phyloP scores from a whole-genome alignment of 64 coral and sea anemone genomes.

The Stichodactyla helianthus region DNA sequence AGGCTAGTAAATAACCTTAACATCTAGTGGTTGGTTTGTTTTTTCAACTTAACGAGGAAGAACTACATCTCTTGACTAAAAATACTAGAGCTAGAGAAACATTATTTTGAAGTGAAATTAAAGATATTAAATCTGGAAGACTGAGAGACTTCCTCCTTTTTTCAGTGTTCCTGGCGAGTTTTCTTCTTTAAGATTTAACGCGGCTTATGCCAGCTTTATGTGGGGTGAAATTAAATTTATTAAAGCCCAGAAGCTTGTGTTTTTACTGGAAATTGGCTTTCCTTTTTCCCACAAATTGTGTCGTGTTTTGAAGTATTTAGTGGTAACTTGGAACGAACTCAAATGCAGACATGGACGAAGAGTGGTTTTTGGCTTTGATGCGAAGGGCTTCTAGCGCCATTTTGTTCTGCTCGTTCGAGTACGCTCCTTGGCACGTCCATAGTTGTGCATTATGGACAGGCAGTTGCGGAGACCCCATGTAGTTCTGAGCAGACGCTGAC shows the following conservation, averaged over 20 bases:
- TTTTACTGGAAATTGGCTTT: not conserved
- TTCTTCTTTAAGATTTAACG: not conserved
- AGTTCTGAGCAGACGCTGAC: constrained; percentile 70
- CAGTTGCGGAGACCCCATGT: constrained; percentile 86
- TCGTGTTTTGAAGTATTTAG: not conserved
- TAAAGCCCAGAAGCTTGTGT: too few relatives aligned
- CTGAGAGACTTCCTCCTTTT: too few relatives aligned
- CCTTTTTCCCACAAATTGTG: not conserved
- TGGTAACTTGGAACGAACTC: constrained; percentile 88
- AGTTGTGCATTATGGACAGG: constrained; percentile 79
- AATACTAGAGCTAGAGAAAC: too few relatives aligned
- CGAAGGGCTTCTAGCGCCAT: constrained; percentile 89
- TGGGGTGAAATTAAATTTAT: too few relatives aligned
- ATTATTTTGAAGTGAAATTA: not conserved
- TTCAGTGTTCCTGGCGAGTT: not conserved
- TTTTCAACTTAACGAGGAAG: not conserved
- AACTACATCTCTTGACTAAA: not conserved
- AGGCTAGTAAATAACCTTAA: not conserved
- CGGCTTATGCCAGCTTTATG: too few relatives aligned
- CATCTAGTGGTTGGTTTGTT: not conserved
- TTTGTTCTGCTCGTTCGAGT: constrained; percentile 62
- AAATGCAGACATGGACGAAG: constrained; percentile 72
- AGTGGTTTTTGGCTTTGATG: constrained; percentile 89
- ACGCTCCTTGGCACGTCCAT: constrained; percentile 85
- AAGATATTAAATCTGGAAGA: too few relatives aligned